Evolutionary conservation across 2,888 invertebrate genomes (phyloP).

Genomic region (Drymonia ruficornis): DNA sequence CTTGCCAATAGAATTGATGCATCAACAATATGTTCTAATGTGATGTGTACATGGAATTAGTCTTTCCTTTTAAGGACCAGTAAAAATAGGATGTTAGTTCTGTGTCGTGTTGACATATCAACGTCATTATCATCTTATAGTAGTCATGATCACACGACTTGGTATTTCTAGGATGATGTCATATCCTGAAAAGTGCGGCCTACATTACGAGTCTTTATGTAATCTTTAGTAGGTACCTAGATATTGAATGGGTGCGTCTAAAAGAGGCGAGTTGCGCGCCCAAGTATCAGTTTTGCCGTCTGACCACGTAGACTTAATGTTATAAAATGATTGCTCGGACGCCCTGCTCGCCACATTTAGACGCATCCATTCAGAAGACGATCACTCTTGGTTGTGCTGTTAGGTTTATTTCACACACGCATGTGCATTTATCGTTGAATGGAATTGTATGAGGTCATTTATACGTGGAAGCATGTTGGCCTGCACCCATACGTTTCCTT

Average conservation of each 20-base stretch:
- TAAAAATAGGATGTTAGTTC: slow-evolving; percentile 10
- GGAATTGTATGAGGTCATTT: not conserved
- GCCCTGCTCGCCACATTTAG: too few species aligned
- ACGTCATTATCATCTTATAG: not conserved
- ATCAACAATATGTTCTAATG: slow-evolving; percentile 5
- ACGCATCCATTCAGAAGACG: not conserved
- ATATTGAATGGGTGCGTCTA: too few species aligned
- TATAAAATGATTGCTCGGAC: too few species aligned
- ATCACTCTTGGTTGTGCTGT: not conserved
- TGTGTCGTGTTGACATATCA: slow-evolving; percentile 11
- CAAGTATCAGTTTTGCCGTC: too few species aligned
- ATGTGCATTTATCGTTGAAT: not conserved
- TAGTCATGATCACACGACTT: slow-evolving; percentile 9
- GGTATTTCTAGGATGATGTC: slow-evolving; percentile 15
- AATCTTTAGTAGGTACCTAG: too few species aligned
- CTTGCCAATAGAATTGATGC: not conserved
- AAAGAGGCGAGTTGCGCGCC: too few species aligned
- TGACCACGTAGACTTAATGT: too few species aligned
- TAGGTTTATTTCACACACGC: not conserved
- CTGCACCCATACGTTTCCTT: not conserved
- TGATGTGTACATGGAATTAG: slow-evolving; percentile 8
- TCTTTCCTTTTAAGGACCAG: slow-evolving; percentile 3
- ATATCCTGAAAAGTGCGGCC: slow-evolving; percentile 12
- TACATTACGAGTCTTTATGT: not conserved
- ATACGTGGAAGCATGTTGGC: not conserved